phyloP scores from a whole-genome alignment of 2,888 invertebrate genomes.

The Lacanobia wlatinum region DNA sequence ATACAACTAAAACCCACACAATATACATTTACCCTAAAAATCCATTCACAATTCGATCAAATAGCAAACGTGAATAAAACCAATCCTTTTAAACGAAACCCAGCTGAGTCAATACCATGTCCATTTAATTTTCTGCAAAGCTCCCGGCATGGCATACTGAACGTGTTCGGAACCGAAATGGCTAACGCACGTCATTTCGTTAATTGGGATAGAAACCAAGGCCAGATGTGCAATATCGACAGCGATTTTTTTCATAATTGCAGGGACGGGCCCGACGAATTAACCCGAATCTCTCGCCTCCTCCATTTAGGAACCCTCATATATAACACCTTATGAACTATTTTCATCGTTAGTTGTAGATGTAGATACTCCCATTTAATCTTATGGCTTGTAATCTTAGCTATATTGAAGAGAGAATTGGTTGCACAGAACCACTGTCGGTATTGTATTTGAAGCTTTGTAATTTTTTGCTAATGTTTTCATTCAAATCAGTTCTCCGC shows the following conservation, averaged over 20 bases:
- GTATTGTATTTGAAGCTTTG: conserved; percentile 6
- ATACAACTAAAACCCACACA: neutral
- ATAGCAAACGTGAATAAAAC: conserved; percentile 26
- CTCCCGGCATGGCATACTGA: conserved; percentile 33
- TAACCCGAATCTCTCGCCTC: conserved; percentile 55
- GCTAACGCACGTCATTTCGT: conserved; percentile 68
- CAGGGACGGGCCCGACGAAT: conserved; percentile 59
- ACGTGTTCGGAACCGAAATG: conserved; percentile 64
- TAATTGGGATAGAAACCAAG: conserved; percentile 74
- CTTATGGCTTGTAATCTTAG: conserved; percentile 42
- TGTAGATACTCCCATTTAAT: conserved; percentile 41
- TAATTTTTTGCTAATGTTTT: conserved; percentile 3
- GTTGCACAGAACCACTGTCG: conserved; percentile 15
- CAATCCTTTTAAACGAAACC: conserved; percentile 42
- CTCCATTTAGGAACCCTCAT: conserved; percentile 49
- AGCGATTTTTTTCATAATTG: conserved; percentile 72
- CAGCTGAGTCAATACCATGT: conserved; percentile 41
- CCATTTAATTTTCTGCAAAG: conserved; percentile 48
- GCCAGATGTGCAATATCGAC: conserved; percentile 72
- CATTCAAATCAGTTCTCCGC: conserved; percentile 4
- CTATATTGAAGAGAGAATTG: conserved; percentile 43
- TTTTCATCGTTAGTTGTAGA: conserved; percentile 47
- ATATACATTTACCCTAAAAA: neutral
- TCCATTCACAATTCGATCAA: conserved; percentile 13
- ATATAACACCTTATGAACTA: conserved; percentile 52